These are phyloP conservation scores for Hydractinia echinata DNA, from an alignment of 30 jellyfish, hydroid and myxozoan genomes.

Conservation along the genomic window DNA sequence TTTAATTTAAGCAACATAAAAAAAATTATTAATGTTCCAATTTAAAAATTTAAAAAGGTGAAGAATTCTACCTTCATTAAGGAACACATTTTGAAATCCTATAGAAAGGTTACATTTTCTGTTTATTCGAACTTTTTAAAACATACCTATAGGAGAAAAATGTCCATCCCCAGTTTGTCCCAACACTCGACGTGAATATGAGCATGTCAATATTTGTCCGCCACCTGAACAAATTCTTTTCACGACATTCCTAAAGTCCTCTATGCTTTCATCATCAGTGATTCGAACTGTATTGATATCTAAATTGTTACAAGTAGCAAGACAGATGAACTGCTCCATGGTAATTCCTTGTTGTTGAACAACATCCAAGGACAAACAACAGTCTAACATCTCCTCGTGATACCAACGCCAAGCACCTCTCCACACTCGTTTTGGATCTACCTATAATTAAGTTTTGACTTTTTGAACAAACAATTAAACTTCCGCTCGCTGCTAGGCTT, in stretches of 20 bases:
- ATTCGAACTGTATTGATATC: conserved; percentile 51
- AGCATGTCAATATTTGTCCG: conserved; percentile 40
- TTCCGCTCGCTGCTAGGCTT: too few relatives aligned
- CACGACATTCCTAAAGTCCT: conserved; percentile 49
- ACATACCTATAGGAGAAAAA: conserved; percentile 73
- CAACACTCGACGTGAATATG: conserved; percentile 59
- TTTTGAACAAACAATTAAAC: too few relatives aligned
- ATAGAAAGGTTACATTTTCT: conserved; percentile 30
- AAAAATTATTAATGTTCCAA: too few relatives aligned
- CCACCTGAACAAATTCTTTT: conserved; percentile 36
- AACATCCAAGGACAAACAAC: conserved; percentile 66
- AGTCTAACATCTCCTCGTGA: conserved; percentile 83
- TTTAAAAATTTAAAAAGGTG: too few relatives aligned
- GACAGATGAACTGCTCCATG: conserved; percentile 68
- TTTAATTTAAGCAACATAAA: too few relatives aligned
- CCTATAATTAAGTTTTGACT: conserved; percentile 4
- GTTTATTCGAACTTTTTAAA: conserved; percentile 28
- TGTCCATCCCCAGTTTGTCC: conserved; percentile 86
- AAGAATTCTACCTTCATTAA: too few relatives aligned
- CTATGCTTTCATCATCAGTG: conserved; percentile 33
- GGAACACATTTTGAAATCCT: conserved; percentile 18
- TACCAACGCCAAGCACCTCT: conserved; percentile 89
- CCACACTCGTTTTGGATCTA: conserved; percentile 82
- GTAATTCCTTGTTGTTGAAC: conserved; percentile 70
- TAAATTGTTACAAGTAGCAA: conserved; percentile 63